A percentile compares a stretch with the other conserved stretches of the same genome.
Evolutionary conservation across 1,140 invertebrate species (phyloP).

Genomic region (Lamellibrachia luymesi): DNA sequence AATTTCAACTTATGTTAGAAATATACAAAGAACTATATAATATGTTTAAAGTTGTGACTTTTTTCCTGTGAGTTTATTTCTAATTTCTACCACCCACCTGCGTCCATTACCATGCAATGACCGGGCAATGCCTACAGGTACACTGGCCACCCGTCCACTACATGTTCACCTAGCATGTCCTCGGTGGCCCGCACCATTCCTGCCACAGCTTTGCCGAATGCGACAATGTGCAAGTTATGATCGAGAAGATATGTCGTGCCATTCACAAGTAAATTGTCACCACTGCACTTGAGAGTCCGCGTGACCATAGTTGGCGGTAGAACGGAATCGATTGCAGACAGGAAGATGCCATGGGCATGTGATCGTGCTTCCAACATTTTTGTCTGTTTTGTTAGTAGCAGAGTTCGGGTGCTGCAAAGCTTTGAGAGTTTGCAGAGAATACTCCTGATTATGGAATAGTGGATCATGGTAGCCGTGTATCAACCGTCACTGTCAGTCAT

Average conservation of each 20-base stretch:
- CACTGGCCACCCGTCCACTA: constrained; percentile 74
- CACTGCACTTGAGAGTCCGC: constrained; percentile 35
- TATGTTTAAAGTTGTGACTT: too few species aligned
- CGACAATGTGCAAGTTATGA: constrained; percentile 66
- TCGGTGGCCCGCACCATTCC: constrained; percentile 80
- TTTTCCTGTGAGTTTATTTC: too few species aligned
- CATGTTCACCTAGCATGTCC: constrained; percentile 63
- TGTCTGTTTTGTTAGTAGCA: too few species aligned
- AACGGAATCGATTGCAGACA: constrained; percentile 41
- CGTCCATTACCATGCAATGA: neutral
- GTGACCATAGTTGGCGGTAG: constrained; percentile 46
- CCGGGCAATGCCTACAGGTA: constrained; percentile 66
- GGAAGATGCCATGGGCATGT: constrained; percentile 38
- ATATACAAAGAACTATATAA: too few species aligned
- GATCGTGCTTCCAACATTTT: too few species aligned
- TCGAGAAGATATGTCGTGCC: constrained; percentile 39
- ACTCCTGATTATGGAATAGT: too few species aligned
- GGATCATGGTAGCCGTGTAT: too few species aligned
- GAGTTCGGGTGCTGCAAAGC: too few species aligned
- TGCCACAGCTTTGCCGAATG: constrained; percentile 89
- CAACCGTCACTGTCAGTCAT: too few species aligned
- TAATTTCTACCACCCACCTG: constrained; percentile 19
- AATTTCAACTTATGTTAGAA: too few species aligned
- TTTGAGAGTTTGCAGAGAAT: too few species aligned
- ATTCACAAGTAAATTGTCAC: constrained; percentile 27